Conservation (phyloP, 1,140 invertebrate species). For the Drosophila nebulosa region DNA sequence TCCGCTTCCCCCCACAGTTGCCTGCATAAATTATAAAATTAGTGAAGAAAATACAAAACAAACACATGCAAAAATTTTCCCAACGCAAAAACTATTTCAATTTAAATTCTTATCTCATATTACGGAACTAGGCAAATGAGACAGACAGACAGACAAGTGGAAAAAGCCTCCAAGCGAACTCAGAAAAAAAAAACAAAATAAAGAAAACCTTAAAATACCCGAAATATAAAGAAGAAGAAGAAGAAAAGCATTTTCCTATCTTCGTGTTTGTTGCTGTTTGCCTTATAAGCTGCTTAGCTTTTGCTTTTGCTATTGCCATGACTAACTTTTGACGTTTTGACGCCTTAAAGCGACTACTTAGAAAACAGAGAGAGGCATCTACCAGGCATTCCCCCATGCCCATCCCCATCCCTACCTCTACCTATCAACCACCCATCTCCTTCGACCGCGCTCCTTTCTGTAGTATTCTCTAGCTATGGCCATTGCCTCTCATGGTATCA, state of each 20-base stretch:
- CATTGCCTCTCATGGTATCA: constrained; percentile 47
- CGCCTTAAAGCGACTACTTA: constrained; percentile 54
- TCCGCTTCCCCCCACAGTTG: too few relatives aligned
- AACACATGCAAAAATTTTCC: constrained; percentile 32
- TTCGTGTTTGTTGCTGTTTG: constrained; percentile 24
- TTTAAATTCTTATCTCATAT: constrained; percentile 65
- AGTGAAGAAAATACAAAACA: constrained; percentile 32
- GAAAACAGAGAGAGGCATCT: neutral
- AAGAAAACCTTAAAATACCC: constrained; percentile 38
- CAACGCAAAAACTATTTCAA: constrained; percentile 64
- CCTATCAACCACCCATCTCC: too few relatives aligned
- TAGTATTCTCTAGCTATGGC: neutral
- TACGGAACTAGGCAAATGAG: constrained; percentile 38
- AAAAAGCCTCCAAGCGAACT: constrained; percentile 26
- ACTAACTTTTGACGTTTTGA: constrained; percentile 77
- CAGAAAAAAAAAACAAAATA: constrained; percentile 7
- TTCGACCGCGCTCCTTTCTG: neutral
- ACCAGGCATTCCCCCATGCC: neutral
- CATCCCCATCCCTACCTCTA: neutral
- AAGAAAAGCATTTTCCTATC: constrained; percentile 18
- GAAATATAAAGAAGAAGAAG: neutral
- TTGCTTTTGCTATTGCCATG: constrained; percentile 56
- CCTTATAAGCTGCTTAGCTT: constrained; percentile 66
- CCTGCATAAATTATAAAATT: constrained; percentile 61
- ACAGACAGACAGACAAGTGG: neutral